Percentiles rank a stretch among this genome's conserved stretches.
phyloP scores from a whole-genome alignment of 2,888 invertebrate species.

The Ormia ochracea region DNA sequence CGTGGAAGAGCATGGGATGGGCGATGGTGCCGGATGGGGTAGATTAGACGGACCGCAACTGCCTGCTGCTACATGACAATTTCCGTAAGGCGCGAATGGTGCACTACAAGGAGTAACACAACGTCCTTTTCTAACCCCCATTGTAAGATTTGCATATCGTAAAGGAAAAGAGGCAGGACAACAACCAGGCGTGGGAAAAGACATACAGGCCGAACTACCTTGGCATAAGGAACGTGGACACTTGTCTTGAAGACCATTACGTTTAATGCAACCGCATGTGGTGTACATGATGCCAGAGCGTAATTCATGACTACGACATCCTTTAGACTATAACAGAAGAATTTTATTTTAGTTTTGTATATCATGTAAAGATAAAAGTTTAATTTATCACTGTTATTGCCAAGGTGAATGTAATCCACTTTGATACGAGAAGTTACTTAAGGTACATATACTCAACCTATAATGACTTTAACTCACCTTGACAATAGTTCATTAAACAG shows the following conservation, averaged over 20 bases:
- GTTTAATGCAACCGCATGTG: conserved; percentile 80
- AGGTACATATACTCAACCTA: conserved; percentile 66
- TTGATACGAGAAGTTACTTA: conserved; percentile 68
- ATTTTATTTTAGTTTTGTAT: background rate
- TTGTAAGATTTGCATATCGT: conserved; percentile 71
- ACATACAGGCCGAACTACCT: conserved; percentile 78
- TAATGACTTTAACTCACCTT: conserved; percentile 71
- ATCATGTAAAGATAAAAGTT: background rate
- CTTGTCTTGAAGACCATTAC: conserved; percentile 80
- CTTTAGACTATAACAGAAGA: conserved; percentile 66
- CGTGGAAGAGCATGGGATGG: conserved; percentile 71
- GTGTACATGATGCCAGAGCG: conserved; percentile 78
- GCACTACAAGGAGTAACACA: conserved; percentile 56
- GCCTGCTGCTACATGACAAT: conserved; percentile 48
- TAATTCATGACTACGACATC: conserved; percentile 79
- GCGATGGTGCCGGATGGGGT: conserved; percentile 69
- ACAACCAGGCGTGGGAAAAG: conserved; percentile 78
- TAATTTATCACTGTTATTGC: conserved; percentile 60
- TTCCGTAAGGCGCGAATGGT: conserved; percentile 42
- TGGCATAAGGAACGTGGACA: conserved; percentile 79
- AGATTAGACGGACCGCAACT: conserved; percentile 65
- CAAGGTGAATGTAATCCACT: conserved; percentile 69
- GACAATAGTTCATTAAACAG: conserved; percentile 57
- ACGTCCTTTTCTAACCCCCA: conserved; percentile 70
- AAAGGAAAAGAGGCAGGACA: conserved; percentile 75